These are phyloP conservation scores for Carettochelys insculpta DNA, from an alignment of 2,113 vertebrate species.

Conservation along the genomic window DNA sequence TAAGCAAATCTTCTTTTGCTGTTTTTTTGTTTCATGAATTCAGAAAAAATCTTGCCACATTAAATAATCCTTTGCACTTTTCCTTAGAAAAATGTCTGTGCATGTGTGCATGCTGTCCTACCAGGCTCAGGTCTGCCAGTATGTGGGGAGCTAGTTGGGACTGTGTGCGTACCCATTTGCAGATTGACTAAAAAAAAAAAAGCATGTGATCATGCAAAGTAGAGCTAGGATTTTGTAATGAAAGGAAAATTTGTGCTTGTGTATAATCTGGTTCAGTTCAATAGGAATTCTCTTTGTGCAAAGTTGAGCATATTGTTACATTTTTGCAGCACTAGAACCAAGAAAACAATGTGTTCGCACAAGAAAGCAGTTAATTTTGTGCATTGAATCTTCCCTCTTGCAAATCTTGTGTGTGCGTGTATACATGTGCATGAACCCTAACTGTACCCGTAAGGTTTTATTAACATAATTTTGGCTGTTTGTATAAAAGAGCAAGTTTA, in stretches of 20 bases:
- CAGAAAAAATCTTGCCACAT: neutral
- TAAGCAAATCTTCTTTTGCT: neutral
- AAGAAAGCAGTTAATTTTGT: neutral
- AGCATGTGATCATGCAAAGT: neutral
- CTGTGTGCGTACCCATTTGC: neutral
- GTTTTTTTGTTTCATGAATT: neutral
- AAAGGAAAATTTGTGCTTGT: neutral
- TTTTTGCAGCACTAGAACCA: neutral
- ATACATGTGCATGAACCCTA: neutral
- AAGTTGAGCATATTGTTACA: neutral
- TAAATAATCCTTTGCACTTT: neutral
- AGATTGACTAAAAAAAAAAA: conserved; percentile 20
- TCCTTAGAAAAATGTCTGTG: neutral
- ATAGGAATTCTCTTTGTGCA: neutral
- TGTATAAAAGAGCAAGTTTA: neutral
- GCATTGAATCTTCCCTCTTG: neutral
- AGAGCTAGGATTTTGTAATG: neutral
- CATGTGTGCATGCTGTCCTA: neutral
- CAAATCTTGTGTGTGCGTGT: neutral
- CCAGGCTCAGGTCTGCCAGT: neutral
- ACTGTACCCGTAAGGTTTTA: neutral
- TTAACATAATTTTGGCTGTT: fast-evolving
- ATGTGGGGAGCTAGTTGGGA: neutral
- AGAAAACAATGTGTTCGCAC: neutral
- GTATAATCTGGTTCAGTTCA: neutral